phyloP scores from a whole-genome alignment of 2,888 invertebrate genomes.

The Nowickia ferox region DNA sequence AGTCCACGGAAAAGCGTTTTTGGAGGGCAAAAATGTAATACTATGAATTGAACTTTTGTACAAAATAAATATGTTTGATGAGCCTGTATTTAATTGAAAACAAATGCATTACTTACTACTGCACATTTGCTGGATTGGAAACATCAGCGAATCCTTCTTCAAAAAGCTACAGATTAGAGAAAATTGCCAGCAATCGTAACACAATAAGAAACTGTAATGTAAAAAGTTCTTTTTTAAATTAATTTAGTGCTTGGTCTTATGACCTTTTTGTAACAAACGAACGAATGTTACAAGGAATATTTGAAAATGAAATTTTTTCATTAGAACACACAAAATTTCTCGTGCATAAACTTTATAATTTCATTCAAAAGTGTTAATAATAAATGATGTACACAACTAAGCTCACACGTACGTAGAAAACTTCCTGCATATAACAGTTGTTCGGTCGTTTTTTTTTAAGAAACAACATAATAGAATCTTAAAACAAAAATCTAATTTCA shows the following conservation, averaged over 20 bases:
- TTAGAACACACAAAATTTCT: slow-evolving; percentile 45
- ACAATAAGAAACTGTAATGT: too few species aligned
- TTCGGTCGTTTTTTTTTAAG: neutral
- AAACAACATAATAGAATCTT: slow-evolving; percentile 28
- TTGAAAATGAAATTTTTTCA: slow-evolving; percentile 26
- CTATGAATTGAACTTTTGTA: too few species aligned
- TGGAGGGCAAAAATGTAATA: too few species aligned
- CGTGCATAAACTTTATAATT: slow-evolving; percentile 70
- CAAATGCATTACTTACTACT: too few species aligned
- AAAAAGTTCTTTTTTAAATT: neutral
- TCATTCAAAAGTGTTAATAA: slow-evolving; percentile 72
- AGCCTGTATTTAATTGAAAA: too few species aligned
- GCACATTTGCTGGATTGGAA: too few species aligned
- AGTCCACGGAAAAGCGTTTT: too few species aligned
- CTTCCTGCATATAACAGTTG: slow-evolving; percentile 9
- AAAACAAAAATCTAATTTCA: slow-evolving; percentile 46
- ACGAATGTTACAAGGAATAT: neutral
- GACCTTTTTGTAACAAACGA: neutral
- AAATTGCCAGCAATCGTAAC: too few species aligned
- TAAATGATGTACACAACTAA: slow-evolving; percentile 61
- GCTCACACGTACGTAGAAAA: slow-evolving; percentile 27
- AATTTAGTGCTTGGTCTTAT: neutral
- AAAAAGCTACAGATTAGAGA: too few species aligned
- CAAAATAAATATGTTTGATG: too few species aligned
- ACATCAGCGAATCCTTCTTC: too few species aligned